Base-by-base conservation (phyloP, 2,888 invertebrate species). In the Hipparchia semele region DNA sequence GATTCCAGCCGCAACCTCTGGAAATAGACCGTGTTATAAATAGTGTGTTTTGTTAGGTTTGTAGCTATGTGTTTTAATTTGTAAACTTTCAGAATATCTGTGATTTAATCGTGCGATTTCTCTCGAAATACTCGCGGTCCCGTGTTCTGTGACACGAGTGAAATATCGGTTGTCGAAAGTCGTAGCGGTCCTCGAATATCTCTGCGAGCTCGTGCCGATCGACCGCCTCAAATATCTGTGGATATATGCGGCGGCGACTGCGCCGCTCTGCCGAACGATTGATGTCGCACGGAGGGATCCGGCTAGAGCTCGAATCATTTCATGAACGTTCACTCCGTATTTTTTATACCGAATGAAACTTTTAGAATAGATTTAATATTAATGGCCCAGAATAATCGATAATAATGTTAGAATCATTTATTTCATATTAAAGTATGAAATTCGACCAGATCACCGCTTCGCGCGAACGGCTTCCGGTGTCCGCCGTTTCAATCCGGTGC, bases 1-100 rank as follows among this genome's bases (percentile, higher is more conserved):
- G 53, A 12, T 12, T 23, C 72, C 72, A 68, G 65, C 23, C 72
- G 69, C 54, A 64, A 53, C 72, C 56, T 67, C 51, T 23, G 54
- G 62, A 60, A 77, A 68, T 70, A 49, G 53, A 64, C 10, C 46
- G 71, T 71, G 49, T 70, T 73, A 71, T 73, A 73, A 73, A 73
- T 68, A 74, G 62, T 59, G 65, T 65, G 51, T 51, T 65, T 65
- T 12, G 33, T 65, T 65, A 53, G 65, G 53, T 62, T n/a, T 13
- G 54, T 56, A 23, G 23, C 23, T 23, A 64, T 71, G 33, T 49
- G 67, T 68, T 51, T 66, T 23, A 67, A 62, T 6, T 10, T 62
- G 8, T 58, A 58, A 58, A 58, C 23, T 58, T 49, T 56, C 65
- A 5, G 39, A 23, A 58, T 39, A 7, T 6, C 39, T 3, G 39